Percentiles rank a stretch among this genome's conserved stretches.
Evolutionary conservation across 2,888 invertebrate species (phyloP).

Genomic region (Agriopis aurantiaria): DNA sequence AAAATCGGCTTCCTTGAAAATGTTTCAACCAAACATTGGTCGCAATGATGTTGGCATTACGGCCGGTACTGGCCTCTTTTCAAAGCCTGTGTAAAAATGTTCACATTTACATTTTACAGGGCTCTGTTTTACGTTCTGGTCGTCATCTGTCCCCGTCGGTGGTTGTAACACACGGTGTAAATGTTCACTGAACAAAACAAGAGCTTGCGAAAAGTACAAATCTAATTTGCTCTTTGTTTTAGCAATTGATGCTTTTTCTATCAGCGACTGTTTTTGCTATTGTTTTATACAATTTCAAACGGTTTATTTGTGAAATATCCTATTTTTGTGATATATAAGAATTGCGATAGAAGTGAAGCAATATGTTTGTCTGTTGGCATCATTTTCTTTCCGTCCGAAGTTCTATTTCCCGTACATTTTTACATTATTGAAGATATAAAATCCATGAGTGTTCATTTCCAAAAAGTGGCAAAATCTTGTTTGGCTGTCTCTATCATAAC

Average conservation of each 20-base stretch:
- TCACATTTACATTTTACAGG: conserved; percentile 52
- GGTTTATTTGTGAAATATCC: too few species aligned
- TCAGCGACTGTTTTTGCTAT: not conserved
- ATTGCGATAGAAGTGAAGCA: too few species aligned
- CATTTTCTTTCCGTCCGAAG: too few species aligned
- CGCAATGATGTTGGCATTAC: conserved; percentile 9
- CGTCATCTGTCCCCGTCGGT: conserved; percentile 18
- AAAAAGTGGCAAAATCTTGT: too few species aligned
- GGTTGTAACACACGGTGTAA: conserved; percentile 13
- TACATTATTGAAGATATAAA: too few species aligned
- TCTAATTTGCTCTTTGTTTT: conserved; percentile 11
- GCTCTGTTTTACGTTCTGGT: conserved; percentile 30
- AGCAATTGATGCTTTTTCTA: not conserved
- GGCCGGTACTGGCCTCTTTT: conserved; percentile 21
- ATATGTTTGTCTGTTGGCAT: too few species aligned
- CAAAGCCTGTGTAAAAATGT: conserved; percentile 43
- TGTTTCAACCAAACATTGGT: not conserved
- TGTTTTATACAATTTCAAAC: not conserved
- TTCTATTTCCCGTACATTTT: too few species aligned
- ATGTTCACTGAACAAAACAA: conserved; percentile 19
- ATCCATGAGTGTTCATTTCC: too few species aligned
- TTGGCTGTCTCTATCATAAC: too few species aligned
- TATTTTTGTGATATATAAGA: too few species aligned
- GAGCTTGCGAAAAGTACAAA: conserved; percentile 2
- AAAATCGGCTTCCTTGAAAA: not conserved